phyloP scores from a whole-genome alignment of 2,888 invertebrate genomes.

The Drosophila monieri region DNA sequence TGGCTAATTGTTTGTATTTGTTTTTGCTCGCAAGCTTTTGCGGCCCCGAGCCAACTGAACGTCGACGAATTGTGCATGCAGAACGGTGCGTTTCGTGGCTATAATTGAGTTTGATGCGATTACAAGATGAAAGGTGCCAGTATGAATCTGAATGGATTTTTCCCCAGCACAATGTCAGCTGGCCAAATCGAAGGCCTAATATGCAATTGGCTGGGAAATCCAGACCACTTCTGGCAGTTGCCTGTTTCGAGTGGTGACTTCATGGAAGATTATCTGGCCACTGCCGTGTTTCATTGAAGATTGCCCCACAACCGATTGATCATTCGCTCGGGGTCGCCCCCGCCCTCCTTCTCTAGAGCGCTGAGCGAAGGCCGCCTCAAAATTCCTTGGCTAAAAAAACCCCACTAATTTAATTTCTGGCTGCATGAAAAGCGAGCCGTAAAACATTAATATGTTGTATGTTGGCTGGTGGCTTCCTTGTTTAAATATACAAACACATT shows the following conservation, averaged over 20 bases:
- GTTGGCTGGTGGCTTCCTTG: constrained; percentile 27
- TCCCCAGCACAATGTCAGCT: not conserved
- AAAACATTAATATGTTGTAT: constrained; percentile 33
- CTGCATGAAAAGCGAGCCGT: constrained; percentile 24
- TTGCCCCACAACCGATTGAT: constrained; percentile 35
- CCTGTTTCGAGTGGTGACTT: constrained; percentile 13
- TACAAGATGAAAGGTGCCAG: not conserved
- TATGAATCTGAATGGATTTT: not conserved
- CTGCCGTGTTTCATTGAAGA: constrained; percentile 12
- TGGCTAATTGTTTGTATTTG: constrained; percentile 71
- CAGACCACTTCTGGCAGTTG: constrained; percentile 1
- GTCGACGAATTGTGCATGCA: constrained; percentile 35
- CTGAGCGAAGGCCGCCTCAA: constrained; percentile 11
- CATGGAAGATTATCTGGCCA: constrained; percentile 10
- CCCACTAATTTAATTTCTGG: constrained; percentile 7
- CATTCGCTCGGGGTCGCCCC: constrained; percentile 13
- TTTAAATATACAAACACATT: constrained; percentile 21
- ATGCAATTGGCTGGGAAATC: constrained; percentile 6
- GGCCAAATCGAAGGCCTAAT: too few relatives aligned
- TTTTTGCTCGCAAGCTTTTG: constrained; percentile 41
- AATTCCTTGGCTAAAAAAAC: constrained; percentile 3
- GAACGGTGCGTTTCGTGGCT: constrained; percentile 25
- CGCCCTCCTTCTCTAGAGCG: not conserved
- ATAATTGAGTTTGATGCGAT: not conserved
- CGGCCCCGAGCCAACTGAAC: constrained; percentile 18